A percentile compares a stretch with the other conserved stretches of the same genome.
Conservation (phyloP, 1,140 invertebrate genomes). For the Cotesia typhae region DNA sequence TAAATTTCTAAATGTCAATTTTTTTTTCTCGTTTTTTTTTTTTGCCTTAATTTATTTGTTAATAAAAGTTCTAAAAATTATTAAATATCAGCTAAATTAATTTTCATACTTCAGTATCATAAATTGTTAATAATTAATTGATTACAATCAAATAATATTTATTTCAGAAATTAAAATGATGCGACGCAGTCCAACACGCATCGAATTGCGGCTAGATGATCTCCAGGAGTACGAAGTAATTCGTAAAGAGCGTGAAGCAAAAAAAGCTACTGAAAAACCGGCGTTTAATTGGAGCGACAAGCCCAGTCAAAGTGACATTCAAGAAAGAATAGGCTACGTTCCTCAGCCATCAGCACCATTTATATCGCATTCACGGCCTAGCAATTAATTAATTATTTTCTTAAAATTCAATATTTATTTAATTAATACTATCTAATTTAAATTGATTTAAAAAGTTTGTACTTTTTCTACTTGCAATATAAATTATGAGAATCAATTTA, state of each 20-base stretch:
- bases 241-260: conserved; percentile 65
- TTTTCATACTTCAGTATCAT: too few relatives aligned
- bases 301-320: conserved; percentile 70
- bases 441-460: too few relatives aligned
- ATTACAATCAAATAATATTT: too few relatives aligned
- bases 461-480: too few relatives aligned
- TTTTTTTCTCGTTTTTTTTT: too few relatives aligned
- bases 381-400: conserved; percentile 43
- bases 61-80: too few relatives aligned
- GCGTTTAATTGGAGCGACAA: conserved; percentile 61
- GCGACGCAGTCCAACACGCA: conserved; percentile 77
- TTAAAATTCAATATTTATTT: not conserved
- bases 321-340: conserved; percentile 74
- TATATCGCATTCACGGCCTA: conserved; percentile 50
- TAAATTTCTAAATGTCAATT: too few relatives aligned
- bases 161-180: conserved; percentile 69
- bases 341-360: conserved; percentile 52
- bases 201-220: conserved; percentile 80
- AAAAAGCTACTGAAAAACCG: conserved; percentile 67
- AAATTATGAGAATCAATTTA: too few relatives aligned
- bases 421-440: too few relatives aligned
- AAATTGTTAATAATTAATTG: too few relatives aligned
- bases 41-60: too few relatives aligned
- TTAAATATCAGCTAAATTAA: too few relatives aligned
- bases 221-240: conserved; percentile 76